These are phyloP conservation scores for Tipula vernalis DNA, from an alignment of 2,888 invertebrate species.

Conservation along the genomic window DNA sequence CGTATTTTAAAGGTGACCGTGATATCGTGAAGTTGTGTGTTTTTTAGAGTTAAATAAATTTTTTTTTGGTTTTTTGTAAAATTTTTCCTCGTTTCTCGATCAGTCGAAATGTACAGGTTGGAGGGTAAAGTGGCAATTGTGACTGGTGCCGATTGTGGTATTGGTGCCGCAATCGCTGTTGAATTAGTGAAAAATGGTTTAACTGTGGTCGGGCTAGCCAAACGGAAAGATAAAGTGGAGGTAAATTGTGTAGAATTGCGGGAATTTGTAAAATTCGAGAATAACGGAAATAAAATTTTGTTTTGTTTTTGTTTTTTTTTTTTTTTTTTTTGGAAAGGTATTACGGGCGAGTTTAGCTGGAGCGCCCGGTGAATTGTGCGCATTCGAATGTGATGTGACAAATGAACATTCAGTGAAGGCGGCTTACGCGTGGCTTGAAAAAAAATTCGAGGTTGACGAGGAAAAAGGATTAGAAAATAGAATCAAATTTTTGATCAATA, in stretches of 20 bases:
- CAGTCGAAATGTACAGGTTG: slow-evolving; percentile 20
- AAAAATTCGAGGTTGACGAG: slow-evolving; percentile 19
- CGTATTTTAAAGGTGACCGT: slow-evolving; percentile 4
- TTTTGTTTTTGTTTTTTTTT: background rate
- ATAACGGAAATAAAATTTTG: too few species aligned
- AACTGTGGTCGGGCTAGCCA: slow-evolving; percentile 22
- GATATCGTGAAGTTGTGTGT: background rate
- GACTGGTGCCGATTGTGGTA: slow-evolving; percentile 21
- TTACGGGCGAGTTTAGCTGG: slow-evolving; percentile 21
- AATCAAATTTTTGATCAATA: slow-evolving; percentile 22
- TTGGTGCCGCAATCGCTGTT: slow-evolving; percentile 20
- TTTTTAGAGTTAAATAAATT: background rate
- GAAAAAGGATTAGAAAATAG: slow-evolving; percentile 10
- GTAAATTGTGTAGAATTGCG: slow-evolving; percentile 8
- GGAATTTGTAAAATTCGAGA: background rate
- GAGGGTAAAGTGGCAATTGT: slow-evolving; percentile 21
- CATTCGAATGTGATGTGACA: slow-evolving; percentile 24
- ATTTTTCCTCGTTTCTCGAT: background rate
- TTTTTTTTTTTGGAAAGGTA: slow-evolving; percentile 15
- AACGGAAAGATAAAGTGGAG: slow-evolving; percentile 24
- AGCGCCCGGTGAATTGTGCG: slow-evolving; percentile 22
- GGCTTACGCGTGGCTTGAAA: slow-evolving; percentile 23
- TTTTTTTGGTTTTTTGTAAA: background rate
- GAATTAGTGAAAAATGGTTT: slow-evolving; percentile 21
- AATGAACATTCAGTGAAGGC: slow-evolving; percentile 21